A percentile compares a stretch with the other conserved stretches of the same genome.
Conservation (phyloP, 1,140 invertebrate species). For the Plectrocnemia conspersa region DNA sequence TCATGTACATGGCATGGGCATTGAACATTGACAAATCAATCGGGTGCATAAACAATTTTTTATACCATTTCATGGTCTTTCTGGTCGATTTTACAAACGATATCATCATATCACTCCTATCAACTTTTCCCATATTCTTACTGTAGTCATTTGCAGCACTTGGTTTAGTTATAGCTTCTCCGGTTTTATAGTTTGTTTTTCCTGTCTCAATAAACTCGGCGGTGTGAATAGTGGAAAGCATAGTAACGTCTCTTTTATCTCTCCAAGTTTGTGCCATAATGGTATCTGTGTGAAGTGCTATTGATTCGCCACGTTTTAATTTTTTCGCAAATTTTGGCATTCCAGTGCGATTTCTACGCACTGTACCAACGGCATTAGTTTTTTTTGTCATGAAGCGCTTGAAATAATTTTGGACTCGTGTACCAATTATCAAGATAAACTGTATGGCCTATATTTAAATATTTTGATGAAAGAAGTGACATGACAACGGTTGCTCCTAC, state of each 20-base stretch:
- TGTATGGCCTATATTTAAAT: neutral
- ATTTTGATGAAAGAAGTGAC: neutral
- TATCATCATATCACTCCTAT: slow-evolving; percentile 39
- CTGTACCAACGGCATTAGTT: neutral
- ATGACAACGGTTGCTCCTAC: neutral
- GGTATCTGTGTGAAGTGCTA: slow-evolving; percentile 29
- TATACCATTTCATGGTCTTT: slow-evolving; percentile 39
- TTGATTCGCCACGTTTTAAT: slow-evolving; percentile 3
- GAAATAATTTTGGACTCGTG: neutral
- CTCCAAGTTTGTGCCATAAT: slow-evolving; percentile 38
- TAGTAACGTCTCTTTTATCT: slow-evolving; percentile 37
- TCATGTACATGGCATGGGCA: slow-evolving; percentile 30
- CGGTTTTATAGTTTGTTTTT: slow-evolving; percentile 31
- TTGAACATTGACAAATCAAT: slow-evolving; percentile 36
- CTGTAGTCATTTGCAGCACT: slow-evolving; percentile 37
- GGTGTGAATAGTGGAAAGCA: slow-evolving; percentile 37
- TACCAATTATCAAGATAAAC: neutral
- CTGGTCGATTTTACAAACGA: slow-evolving; percentile 33
- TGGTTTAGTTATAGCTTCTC: slow-evolving; percentile 36
- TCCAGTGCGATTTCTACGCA: neutral
- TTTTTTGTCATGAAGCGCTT: neutral
- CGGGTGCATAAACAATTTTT: slow-evolving; percentile 38
- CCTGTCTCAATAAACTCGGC: slow-evolving; percentile 24
- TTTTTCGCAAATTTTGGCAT: slow-evolving; percentile 3
- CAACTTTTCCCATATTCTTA: slow-evolving; percentile 39